Evolutionary conservation across 1,140 invertebrate species (phyloP).

Genomic region (Diachasma alloeum): DNA sequence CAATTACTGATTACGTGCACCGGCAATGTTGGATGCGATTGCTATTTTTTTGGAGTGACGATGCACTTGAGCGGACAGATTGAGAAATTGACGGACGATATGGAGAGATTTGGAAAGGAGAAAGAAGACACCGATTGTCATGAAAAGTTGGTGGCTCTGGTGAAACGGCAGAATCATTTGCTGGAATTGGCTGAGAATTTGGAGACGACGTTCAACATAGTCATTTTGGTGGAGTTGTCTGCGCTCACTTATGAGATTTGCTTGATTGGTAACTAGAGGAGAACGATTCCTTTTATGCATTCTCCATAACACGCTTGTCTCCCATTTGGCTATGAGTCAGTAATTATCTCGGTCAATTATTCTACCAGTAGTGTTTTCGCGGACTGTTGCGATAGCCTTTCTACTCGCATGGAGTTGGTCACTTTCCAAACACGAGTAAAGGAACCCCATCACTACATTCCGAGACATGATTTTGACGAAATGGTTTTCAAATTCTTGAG

Average conservation of each 20-base stretch:
- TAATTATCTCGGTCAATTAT: too few relatives aligned
- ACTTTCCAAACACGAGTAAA: too few relatives aligned
- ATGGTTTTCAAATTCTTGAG: too few relatives aligned
- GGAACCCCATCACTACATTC: too few relatives aligned
- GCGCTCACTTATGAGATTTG: constrained; percentile 32
- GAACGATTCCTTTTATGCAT: neutral
- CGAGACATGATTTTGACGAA: too few relatives aligned
- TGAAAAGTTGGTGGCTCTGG: neutral
- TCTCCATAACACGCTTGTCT: too few relatives aligned
- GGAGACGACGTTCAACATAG: constrained; percentile 24
- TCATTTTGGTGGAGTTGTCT: constrained; percentile 33
- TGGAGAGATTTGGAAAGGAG: neutral
- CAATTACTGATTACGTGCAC: constrained; percentile 16
- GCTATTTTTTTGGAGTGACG: constrained; percentile 35
- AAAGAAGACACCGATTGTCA: neutral
- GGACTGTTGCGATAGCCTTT: too few relatives aligned
- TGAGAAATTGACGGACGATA: constrained; percentile 26
- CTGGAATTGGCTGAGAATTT: constrained; percentile 19
- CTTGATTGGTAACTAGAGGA: constrained; percentile 45
- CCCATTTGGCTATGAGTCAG: too few relatives aligned
- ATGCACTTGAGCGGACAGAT: constrained; percentile 40
- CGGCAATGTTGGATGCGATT: constrained; percentile 33
- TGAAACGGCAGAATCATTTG: constrained; percentile 30
- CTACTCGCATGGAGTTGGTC: too few relatives aligned
- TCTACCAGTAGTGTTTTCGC: too few relatives aligned